Percentiles rank a stretch among this genome's conserved stretches.
Evolutionary conservation across 1,140 invertebrate species (phyloP).

Genomic region (Hypsibius dujardini): DNA sequence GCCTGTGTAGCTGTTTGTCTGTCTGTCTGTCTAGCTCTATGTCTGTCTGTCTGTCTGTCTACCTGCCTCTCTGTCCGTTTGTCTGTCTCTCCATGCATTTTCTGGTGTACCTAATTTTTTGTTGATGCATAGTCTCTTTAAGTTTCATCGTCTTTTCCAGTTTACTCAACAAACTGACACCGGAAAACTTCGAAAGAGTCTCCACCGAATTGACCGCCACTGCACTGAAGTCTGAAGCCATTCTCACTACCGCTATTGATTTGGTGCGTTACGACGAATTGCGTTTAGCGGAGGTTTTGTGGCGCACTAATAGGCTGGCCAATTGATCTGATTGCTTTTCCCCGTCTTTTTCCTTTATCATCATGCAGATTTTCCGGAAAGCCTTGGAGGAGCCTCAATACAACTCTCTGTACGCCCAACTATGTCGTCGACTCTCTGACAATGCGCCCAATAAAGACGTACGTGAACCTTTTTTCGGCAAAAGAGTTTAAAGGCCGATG

Average conservation of each 20-base stretch:
- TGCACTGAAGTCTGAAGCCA: slow-evolving; percentile 42
- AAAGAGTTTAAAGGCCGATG: slow-evolving; percentile 31
- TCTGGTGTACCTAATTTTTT: background rate
- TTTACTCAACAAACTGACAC: slow-evolving; percentile 96
- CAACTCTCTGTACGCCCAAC: slow-evolving; percentile 97
- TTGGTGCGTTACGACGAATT: background rate
- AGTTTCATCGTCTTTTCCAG: slow-evolving; percentile 41
- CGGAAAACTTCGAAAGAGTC: slow-evolving; percentile 97
- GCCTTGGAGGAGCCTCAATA: slow-evolving; percentile 98
- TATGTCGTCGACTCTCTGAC: slow-evolving; percentile 91
- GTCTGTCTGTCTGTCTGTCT: no score
- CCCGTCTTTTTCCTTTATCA: background rate
- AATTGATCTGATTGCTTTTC: no score
- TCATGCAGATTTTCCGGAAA: slow-evolving; percentile 80
- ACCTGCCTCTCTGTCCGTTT: no score
- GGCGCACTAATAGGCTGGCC: background rate
- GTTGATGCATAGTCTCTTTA: background rate
- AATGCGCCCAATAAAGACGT: slow-evolving; percentile 89
- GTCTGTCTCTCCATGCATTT: no score
- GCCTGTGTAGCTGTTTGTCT: no score
- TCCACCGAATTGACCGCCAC: slow-evolving; percentile 86
- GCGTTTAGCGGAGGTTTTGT: background rate
- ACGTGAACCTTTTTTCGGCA: slow-evolving; percentile 28
- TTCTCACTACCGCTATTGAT: background rate
- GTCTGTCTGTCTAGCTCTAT: no score